Conservation (phyloP, 2,797 vertebrate species). For the Gobionotothen gibberifrons region DNA sequence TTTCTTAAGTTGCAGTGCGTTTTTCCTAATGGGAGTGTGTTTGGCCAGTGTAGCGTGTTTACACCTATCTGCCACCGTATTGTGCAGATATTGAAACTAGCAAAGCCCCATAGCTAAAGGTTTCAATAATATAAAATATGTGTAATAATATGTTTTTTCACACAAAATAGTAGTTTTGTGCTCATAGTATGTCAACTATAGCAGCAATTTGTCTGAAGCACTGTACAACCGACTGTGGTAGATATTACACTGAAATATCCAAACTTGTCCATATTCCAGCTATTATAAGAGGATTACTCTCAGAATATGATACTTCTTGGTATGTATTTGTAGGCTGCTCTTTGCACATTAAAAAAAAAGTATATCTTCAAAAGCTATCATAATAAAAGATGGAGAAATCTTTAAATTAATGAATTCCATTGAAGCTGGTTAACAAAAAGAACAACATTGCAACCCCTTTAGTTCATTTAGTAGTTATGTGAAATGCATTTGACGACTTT, state of each 20-base stretch:
- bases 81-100: slow-evolving; percentile 9
- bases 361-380: neutral
- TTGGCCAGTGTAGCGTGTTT: no score
- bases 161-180: slow-evolving; percentile 10
- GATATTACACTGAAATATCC: neutral
- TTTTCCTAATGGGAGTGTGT: no score
- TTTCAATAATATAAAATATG: slow-evolving; percentile 24
- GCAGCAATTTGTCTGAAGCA: neutral
- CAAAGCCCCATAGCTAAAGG: slow-evolving; percentile 22
- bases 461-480: neutral
- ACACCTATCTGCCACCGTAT: no score
- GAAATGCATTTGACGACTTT: neutral
- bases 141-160: neutral
- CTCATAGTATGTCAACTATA: neutral
- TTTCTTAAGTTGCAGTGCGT: no score
- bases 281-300: neutral
- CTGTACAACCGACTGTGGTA: neutral
- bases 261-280: neutral
- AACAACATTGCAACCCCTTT: neutral
- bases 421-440: neutral
- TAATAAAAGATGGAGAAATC: neutral
- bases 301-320: neutral
- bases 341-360: neutral
- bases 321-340: neutral
- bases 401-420: neutral